Conservation (phyloP, 2,797 vertebrate species). For the Lutra lutra region DNA sequence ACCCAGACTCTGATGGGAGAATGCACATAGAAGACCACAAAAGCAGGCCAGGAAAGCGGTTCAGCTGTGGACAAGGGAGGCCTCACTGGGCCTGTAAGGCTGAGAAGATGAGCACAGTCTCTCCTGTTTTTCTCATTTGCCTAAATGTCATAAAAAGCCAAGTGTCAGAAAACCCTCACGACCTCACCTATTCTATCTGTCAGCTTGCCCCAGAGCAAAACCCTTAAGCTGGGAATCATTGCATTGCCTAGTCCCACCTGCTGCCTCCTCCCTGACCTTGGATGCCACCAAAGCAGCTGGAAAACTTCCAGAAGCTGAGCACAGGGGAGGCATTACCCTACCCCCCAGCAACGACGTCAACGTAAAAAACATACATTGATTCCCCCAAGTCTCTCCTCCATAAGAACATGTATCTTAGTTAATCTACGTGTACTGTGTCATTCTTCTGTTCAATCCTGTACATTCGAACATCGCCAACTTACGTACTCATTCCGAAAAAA, state of each 20-base stretch:
- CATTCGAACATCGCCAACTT: neutral
- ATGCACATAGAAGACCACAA: fast-evolving
- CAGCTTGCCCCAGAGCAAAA: neutral
- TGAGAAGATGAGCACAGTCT: fast-evolving
- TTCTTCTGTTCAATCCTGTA: neutral
- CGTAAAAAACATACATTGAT: neutral
- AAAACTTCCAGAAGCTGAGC: neutral
- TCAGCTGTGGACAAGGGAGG: neutral
- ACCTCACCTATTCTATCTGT: neutral
- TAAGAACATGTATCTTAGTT: neutral
- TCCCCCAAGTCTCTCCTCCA: neutral
- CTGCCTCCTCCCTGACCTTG: neutral
- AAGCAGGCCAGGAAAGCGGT: fast-evolving
- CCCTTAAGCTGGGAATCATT: neutral
- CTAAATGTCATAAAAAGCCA: neutral
- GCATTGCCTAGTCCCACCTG: fast-evolving
- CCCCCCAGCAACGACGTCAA: neutral
- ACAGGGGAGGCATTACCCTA: too few species aligned
- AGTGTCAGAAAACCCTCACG: neutral
- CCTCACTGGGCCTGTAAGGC: fast-evolving
- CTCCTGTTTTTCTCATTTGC: fast-evolving
- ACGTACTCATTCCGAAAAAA: neutral
- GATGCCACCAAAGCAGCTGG: neutral
- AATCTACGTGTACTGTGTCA: neutral
- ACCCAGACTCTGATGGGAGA: neutral